Evolutionary conservation across 2,797 vertebrate species (phyloP).

Genomic region (Petrocephalus schoutedeni): DNA sequence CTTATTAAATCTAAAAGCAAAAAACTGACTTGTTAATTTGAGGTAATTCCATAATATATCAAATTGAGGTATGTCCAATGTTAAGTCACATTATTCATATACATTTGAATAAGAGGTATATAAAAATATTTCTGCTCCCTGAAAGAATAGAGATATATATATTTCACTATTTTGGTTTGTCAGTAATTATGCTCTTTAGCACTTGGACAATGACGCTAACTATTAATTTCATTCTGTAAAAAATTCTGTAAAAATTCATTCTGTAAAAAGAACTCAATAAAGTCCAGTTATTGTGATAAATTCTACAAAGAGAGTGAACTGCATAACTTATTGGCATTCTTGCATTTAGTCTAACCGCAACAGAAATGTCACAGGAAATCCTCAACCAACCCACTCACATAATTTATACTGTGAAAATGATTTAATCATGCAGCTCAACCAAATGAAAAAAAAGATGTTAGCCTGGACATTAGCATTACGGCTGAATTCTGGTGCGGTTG

Average conservation of each 20-base stretch:
- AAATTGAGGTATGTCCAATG: neutral
- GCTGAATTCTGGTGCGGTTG: neutral
- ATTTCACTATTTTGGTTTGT: neutral
- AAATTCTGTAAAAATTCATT: neutral
- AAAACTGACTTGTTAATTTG: neutral
- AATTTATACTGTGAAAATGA: neutral
- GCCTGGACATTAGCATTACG: neutral
- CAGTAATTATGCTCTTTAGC: neutral
- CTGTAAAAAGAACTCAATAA: neutral
- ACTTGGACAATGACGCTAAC: neutral
- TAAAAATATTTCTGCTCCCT: neutral
- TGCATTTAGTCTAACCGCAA: neutral
- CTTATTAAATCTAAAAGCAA: neutral
- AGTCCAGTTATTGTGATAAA: neutral
- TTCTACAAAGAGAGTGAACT: neutral
- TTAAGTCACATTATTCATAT: neutral
- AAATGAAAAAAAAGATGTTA: neutral
- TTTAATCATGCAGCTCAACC: neutral
- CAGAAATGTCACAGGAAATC: neutral
- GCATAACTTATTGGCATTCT: neutral
- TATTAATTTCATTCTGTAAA: neutral
- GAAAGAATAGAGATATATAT: neutral
- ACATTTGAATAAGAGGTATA: neutral
- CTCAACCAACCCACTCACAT: neutral
- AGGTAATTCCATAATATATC: neutral